Evolutionary conservation across 2,888 invertebrate species (phyloP), one percentile per base, ranked within the genome.

Genomic region (Zele albiditarsus): DNA sequence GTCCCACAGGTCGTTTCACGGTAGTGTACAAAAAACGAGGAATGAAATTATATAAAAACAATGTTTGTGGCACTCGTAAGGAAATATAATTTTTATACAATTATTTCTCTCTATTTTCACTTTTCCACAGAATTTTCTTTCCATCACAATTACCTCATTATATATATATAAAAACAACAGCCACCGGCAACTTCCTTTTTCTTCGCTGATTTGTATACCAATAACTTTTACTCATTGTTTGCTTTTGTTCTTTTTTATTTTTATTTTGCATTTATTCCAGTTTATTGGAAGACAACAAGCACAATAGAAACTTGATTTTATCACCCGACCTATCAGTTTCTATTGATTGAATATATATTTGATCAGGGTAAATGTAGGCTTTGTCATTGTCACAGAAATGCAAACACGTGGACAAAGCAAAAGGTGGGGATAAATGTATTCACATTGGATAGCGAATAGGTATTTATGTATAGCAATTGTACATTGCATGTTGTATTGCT

Each of bases 381-480:
- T 27, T 60, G 60, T 60, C 60, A 60, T 60, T 28, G 60, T 60
- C 28, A n/a, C 5, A 62, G 70, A 72, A 72, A 66, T 58, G 23
- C 3, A 33, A 49, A 70, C 16, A 71, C 14, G 16, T 1, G 27
- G 66, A 66, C 46, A 33, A 2, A 66, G 38, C 10, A 23, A 6
- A 14, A 53, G 20, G 20, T 10, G 42, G n/a, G 53, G 0, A 20
- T 20, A 4, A 53, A 53, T 5, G 8, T 20, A 23, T n/a, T 20
- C 20, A 20, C 20, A 23, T 3, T 53, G n/a, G 4, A 10, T 20
- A 16, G 3, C 33, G 25, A 33, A 33, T 31, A 20, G 42, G 38
- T 42, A 42, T 63, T 42, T 10, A 33, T 23, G 62, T 33, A 20
- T 16, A 23, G 33, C 66, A 14, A 23, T 66, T 20, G 23, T 31